phyloP scores from a whole-genome alignment of 2,113 vertebrate species.

The Lophura nycthemera region DNA sequence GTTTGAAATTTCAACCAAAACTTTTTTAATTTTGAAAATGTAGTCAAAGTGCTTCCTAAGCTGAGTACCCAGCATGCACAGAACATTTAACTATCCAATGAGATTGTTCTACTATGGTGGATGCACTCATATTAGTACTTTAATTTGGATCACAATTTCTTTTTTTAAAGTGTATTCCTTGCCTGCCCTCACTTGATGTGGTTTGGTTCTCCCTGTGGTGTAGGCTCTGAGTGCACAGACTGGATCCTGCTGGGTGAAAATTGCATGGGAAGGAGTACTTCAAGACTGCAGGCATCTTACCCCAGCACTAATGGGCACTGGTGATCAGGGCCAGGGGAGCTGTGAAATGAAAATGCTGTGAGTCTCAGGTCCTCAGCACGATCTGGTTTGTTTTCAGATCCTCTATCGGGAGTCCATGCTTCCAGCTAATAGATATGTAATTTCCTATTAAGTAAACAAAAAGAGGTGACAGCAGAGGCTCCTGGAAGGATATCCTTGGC shows the following conservation, averaged over 20 bases:
- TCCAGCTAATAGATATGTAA: background rate
- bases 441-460: background rate
- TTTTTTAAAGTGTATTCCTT: background rate
- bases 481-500: background rate
- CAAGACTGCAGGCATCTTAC: background rate
- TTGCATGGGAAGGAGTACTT: background rate
- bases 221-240: background rate
- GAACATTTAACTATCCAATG: background rate
- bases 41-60: background rate
- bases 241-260: background rate
- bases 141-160: background rate
- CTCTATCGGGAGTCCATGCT: background rate
- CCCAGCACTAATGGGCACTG: rapidly evolving
- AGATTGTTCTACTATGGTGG: background rate
- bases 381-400: background rate
- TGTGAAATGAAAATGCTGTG: background rate
- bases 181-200: background rate
- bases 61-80: background rate
- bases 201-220: background rate
- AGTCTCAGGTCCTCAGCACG: background rate
- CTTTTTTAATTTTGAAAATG: background rate
- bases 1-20: background rate
- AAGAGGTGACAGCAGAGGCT: background rate
- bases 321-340: background rate
- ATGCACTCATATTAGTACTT: background rate